Evolutionary conservation across 1,140 invertebrate genomes (phyloP), one percentile per base, ranked within the genome.

Genomic region (Oedothorax gibbosus): DNA sequence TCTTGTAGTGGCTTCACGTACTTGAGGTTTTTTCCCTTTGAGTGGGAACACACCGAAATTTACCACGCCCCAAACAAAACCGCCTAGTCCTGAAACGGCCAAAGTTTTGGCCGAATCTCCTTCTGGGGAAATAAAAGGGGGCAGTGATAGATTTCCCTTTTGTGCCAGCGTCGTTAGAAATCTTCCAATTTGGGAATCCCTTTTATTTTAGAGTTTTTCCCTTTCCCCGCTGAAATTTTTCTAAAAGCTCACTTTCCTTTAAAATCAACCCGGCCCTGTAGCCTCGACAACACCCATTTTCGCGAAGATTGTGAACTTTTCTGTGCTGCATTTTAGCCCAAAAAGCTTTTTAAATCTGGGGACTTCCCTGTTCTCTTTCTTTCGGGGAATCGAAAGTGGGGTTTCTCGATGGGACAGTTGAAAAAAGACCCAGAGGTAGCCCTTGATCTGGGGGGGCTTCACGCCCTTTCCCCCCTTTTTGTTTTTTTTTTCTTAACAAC

Each of bases 321-420:
- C 98, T 0, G 93, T 93, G 90, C 60, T 88, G 89, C 89, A 97
- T 99, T 90, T 97, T 99, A 0, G 98, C 99, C 53, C 98, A n/a
- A 98, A 91, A 99, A 99, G 88, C 92, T 95, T 90, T 99, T 99
- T 0, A 93, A 91, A 90, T 98, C 96, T 14, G 98, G 92, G 0
- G 98, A n/a, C n/a, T n/a, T n/a, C 99, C 98, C 79, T 86, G 49
- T 81, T 82, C 89, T 99, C 97, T 91, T 99, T 99, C 2, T n/a
- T 99, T 99, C 92, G 99, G 99, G 0, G 99, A 99, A 91, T 99
- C 98, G 91, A 99, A 99, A 15, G 97, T 96, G 51, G 99, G 99
- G 93, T n/a, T 99, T 99, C 76, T 99, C 98, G 88, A 99, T 99
- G 9, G 99, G 90, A 91, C 97, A 99, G 90, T 99, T 99, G 4